Percentiles rank a stretch among this genome's conserved stretches.
Evolutionary conservation across 2,888 invertebrate genomes (phyloP).

Genomic region (Ochlodes sylvanus): DNA sequence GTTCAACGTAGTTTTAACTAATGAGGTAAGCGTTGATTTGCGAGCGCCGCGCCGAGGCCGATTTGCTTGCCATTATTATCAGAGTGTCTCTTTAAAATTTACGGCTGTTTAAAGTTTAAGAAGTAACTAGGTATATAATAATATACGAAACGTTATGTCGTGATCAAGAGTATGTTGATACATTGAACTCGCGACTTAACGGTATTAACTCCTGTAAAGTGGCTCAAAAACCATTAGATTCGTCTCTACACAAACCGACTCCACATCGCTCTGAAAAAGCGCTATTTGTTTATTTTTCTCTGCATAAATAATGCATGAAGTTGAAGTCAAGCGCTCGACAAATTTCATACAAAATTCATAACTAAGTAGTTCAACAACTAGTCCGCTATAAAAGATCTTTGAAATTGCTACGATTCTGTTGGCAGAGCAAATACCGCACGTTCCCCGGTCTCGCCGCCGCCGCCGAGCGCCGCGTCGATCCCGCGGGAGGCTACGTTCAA

Average conservation of each 20-base stretch:
- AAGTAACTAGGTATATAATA: too few species aligned
- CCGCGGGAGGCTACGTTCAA: too few species aligned
- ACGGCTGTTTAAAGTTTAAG: too few species aligned
- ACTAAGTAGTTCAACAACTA: constrained; percentile 3
- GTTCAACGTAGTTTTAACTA: neutral
- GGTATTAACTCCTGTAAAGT: too few species aligned
- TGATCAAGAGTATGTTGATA: too few species aligned
- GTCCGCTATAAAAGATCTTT: constrained; percentile 6
- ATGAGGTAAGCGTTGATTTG: neutral
- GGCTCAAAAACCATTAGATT: neutral
- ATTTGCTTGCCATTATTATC: too few species aligned
- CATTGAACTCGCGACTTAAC: too few species aligned
- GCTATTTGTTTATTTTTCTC: neutral
- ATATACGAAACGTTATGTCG: too few species aligned
- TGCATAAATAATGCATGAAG: constrained; percentile 4
- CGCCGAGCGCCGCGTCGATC: too few species aligned
- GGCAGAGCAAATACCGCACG: constrained; percentile 18
- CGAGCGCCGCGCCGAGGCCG: neutral
- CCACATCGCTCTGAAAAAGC: neutral
- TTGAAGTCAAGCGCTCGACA: neutral
- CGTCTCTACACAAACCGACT: neutral
- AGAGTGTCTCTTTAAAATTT: too few species aligned
- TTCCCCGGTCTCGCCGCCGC: neutral
- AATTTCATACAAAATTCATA: constrained; percentile 13
- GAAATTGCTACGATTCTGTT: constrained; percentile 10